These are phyloP conservation scores for Orthosia gracilis DNA, from an alignment of 2,888 invertebrate genomes.

Conservation along the genomic window DNA sequence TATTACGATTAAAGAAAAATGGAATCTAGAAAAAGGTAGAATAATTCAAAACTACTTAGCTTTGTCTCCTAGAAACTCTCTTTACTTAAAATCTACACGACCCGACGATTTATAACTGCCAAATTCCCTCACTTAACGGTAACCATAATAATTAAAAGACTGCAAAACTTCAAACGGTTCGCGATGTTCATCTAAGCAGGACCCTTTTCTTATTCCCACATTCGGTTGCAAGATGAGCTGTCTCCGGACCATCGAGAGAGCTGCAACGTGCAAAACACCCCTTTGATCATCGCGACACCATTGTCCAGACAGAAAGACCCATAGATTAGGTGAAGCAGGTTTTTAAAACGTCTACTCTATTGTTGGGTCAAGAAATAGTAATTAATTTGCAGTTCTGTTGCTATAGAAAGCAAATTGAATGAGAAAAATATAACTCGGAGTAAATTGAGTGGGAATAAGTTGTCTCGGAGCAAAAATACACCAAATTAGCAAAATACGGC, in stretches of 20 bases:
- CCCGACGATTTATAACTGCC: conserved; percentile 30
- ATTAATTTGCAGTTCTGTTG: conserved; percentile 62
- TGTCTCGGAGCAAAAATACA: too few relatives aligned
- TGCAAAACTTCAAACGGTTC: conserved; percentile 39
- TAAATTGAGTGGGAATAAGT: too few relatives aligned
- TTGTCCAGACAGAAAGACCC: conserved; percentile 58
- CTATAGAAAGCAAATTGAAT: conserved; percentile 8
- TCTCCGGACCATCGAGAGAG: conserved; percentile 51
- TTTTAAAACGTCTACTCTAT: conserved; percentile 63
- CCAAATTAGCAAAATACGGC: too few relatives aligned
- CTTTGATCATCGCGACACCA: conserved; percentile 49
- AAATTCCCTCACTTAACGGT: conserved; percentile 31
- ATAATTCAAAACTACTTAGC: neutral
- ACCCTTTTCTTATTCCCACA: conserved; percentile 57
- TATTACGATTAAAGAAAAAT: neutral
- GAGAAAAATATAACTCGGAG: neutral
- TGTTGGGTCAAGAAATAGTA: conserved; percentile 57
- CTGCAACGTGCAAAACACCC: conserved; percentile 65
- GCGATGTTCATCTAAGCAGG: conserved; percentile 14
- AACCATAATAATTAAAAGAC: conserved; percentile 29
- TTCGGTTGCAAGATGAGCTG: conserved; percentile 58
- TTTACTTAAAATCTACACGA: neutral
- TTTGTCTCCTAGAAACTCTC: neutral
- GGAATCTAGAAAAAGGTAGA: neutral
- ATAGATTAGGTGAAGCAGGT: conserved; percentile 66